phyloP scores from a whole-genome alignment of 2,797 vertebrate genomes.

The Tadarida brasiliensis region DNA sequence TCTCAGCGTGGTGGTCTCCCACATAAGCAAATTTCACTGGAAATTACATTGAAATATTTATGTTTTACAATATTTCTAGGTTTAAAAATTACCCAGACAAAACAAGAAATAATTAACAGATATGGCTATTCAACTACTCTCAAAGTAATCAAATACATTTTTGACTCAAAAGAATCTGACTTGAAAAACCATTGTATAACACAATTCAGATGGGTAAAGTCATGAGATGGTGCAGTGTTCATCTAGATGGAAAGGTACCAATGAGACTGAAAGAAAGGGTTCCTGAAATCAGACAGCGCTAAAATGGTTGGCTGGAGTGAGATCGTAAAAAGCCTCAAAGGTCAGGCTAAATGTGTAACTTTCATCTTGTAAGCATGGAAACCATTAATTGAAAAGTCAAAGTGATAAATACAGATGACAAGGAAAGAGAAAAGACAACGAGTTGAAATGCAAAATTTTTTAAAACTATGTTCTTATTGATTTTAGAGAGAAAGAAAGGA shows the following conservation, averaged over 20 bases:
- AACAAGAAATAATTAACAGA: slow-evolving; percentile 46
- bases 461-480: too few relatives aligned
- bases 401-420: slow-evolving; percentile 41
- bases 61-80: not conserved
- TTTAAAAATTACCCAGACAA: not conserved
- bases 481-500: too few relatives aligned
- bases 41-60: slow-evolving; percentile 22
- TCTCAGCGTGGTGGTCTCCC: not conserved
- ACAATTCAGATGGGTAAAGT: not conserved
- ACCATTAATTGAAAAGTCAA: slow-evolving; percentile 24
- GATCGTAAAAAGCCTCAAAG: not conserved
- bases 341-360: not conserved
- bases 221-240: not conserved
- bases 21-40: not conserved
- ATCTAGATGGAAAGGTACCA: not conserved
- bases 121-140: not conserved
- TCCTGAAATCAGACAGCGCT: not conserved
- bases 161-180: slow-evolving; percentile 22
- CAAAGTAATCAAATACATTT: slow-evolving; percentile 16
- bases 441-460: not conserved
- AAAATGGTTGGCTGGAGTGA: not conserved
- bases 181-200: not conserved
- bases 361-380: not conserved
- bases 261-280: not conserved
- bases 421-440: not conserved